These are phyloP conservation scores for Lipophrys pholis DNA, from an alignment of 2,113 vertebrate genomes.

Conservation along the genomic window DNA sequence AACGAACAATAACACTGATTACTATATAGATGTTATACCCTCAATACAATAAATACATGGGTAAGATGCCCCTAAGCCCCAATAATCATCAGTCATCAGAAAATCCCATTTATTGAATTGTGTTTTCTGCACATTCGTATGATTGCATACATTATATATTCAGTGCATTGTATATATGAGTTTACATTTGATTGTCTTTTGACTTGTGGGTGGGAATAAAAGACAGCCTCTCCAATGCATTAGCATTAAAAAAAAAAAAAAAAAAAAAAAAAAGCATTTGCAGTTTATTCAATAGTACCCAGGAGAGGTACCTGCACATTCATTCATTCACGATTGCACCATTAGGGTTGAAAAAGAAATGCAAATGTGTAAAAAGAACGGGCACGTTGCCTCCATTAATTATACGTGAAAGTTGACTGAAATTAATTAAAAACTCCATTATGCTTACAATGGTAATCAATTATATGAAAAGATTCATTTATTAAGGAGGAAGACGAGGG, in stretches of 20 bases:
- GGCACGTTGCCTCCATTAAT: constrained; percentile 60
- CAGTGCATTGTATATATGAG: background rate
- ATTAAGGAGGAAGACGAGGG: constrained; percentile 46
- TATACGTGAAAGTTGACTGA: constrained; percentile 63
- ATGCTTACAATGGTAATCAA: constrained; percentile 77
- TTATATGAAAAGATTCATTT: constrained; percentile 69
- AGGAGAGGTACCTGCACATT: constrained; percentile 53
- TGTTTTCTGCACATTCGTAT: too few species aligned
- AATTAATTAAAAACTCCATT: constrained; percentile 84
- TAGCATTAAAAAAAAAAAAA: constrained; percentile 4
- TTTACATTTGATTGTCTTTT: constrained; percentile 32
- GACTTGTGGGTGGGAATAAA: constrained; percentile 13
- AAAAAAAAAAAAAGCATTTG: constrained; percentile 6
- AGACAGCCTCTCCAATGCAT: constrained; percentile 2
- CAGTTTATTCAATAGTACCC: constrained; percentile 42
- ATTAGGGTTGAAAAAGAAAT: constrained; percentile 63
- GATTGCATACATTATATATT: too few species aligned
- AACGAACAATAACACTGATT: background rate
- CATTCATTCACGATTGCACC: constrained; percentile 47
- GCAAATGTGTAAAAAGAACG: constrained; percentile 49
- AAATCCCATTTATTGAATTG: background rate
- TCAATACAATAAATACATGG: too few species aligned
- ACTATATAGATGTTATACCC: too few species aligned
- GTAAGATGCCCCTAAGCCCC: too few species aligned
- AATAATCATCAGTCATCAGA: constrained; percentile 5